A percentile compares a stretch with the other conserved stretches of the same genome.
phyloP scores from a whole-genome alignment of 2,797 vertebrate species.

The Capromys pilorides region DNA sequence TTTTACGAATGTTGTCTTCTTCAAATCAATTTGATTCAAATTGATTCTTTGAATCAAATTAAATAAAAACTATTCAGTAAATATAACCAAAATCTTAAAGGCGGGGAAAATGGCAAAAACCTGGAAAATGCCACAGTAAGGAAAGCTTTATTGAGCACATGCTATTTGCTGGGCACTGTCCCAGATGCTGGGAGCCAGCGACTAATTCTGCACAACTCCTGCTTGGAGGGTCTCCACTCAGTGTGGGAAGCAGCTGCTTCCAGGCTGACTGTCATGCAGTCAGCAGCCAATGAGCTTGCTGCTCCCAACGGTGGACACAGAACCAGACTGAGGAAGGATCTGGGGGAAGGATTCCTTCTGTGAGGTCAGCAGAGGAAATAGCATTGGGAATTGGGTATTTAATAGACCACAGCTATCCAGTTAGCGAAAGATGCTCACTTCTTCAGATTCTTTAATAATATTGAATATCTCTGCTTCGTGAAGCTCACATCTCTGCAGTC shows the following conservation, averaged over 20 bases:
- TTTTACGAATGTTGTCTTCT: background rate
- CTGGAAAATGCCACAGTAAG: background rate
- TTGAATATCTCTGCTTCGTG: background rate
- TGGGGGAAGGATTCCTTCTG: background rate
- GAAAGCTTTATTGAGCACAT: background rate
- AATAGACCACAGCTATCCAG: background rate
- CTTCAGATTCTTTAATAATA: background rate
- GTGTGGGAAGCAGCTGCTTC: background rate
- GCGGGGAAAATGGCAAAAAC: background rate
- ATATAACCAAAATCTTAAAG: background rate
- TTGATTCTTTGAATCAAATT: background rate
- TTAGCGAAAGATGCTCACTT: background rate
- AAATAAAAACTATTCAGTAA: constrained; percentile 1
- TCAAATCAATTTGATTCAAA: background rate
- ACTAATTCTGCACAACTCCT: background rate
- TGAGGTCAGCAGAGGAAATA: background rate
- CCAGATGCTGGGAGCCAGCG: background rate
- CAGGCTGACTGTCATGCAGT: rapidly evolving
- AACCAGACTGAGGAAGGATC: background rate
- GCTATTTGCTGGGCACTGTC: background rate
- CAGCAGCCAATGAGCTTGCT: background rate
- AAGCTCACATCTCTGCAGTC: background rate
- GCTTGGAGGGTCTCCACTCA: background rate
- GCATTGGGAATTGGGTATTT: background rate
- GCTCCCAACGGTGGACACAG: background rate